These are phyloP conservation scores for Halocynthia roretzi DNA, from an alignment of 23 tunicate genomes.

Conservation along the genomic window DNA sequence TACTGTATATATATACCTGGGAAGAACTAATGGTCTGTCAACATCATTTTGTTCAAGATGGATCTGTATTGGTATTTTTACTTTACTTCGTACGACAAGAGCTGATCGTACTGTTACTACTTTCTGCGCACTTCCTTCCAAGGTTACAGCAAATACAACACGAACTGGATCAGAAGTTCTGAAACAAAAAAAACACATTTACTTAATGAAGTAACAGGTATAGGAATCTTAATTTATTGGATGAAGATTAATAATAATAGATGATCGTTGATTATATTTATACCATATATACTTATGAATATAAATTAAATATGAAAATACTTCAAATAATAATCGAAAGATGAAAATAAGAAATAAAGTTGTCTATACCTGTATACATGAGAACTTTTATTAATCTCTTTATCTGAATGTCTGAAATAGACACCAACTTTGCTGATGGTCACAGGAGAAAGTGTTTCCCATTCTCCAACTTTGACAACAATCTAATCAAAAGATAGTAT, in stretches of 20 bases:
- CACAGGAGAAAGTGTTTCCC: conserved; percentile 73
- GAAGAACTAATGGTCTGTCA: conserved; percentile 8
- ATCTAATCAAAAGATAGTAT: conserved; percentile 23
- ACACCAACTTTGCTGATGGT: conserved; percentile 95
- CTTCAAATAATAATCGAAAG: background rate
- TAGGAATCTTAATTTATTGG: background rate
- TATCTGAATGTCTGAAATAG: conserved; percentile 80
- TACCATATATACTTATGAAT: background rate
- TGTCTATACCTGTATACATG: conserved; percentile 12
- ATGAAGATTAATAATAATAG: background rate
- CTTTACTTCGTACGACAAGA: conserved; percentile 54
- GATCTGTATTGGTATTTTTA: conserved; percentile 72
- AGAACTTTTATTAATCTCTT: conserved; percentile 37
- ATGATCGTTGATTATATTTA: background rate
- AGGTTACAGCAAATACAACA: conserved; percentile 74
- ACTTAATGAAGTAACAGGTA: background rate
- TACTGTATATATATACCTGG: background rate
- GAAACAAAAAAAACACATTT: background rate
- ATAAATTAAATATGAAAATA: background rate
- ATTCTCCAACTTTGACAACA: conserved; percentile 61
- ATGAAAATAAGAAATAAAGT: background rate
- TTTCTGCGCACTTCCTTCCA: conserved; percentile 93
- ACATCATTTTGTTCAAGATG: conserved; percentile 17
- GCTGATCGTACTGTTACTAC: conserved; percentile 93
- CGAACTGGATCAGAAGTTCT: conserved; percentile 65